These are phyloP conservation scores for Clarias laeviceps DNA, from an alignment of 2,797 vertebrate species.

Conservation along the genomic window DNA sequence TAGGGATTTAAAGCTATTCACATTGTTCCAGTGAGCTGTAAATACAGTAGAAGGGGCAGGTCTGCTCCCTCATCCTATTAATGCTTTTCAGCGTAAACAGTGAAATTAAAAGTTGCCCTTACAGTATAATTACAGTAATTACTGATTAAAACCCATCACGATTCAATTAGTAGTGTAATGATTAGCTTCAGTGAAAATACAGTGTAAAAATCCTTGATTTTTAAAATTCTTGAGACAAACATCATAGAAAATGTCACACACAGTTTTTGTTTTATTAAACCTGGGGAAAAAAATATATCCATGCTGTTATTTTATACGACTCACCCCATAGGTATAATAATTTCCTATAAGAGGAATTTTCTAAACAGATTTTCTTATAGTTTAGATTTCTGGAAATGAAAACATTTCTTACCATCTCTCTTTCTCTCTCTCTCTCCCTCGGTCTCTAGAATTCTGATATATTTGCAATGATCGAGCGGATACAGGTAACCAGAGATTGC, in stretches of 20 bases:
- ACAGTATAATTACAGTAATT: conserved; percentile 8
- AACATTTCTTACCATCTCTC: conserved; percentile 73
- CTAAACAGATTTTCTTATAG: not conserved
- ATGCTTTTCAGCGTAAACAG: not conserved
- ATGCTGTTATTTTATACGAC: conserved; percentile 36
- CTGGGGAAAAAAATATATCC: not conserved
- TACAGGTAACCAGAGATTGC: conserved; percentile 82
- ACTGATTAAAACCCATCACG: not conserved
- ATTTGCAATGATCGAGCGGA: conserved; percentile 95
- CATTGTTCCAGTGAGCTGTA: not conserved
- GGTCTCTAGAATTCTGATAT: conserved; percentile 83
- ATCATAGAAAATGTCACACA: not conserved
- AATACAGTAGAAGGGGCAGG: not conserved
- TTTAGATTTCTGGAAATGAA: not conserved
- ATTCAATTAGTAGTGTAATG: not conserved
- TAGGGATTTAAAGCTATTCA: not conserved
- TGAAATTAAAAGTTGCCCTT: not conserved
- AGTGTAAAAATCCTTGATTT: not conserved
- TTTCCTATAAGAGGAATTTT: not conserved
- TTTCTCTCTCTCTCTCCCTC: conserved; percentile 78
- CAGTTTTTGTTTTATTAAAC: not conserved
- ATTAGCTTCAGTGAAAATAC: not conserved
- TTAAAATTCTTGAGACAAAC: not conserved
- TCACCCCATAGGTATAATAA: conserved; percentile 18
- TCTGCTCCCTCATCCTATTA: not conserved